These are phyloP conservation scores for Promerops cafer DNA, from an alignment of 2,113 vertebrate species.

Conservation along the genomic window DNA sequence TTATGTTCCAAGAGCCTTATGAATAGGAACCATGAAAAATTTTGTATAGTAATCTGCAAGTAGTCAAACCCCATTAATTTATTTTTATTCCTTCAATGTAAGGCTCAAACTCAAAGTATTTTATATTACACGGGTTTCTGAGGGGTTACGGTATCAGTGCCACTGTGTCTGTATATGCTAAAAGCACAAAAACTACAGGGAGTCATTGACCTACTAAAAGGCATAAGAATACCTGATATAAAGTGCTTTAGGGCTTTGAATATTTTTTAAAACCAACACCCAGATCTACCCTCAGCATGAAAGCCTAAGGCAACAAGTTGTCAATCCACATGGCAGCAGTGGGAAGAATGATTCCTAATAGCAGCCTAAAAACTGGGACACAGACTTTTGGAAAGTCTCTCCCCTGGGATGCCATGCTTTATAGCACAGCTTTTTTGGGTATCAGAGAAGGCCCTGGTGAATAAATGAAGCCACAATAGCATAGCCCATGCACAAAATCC, in stretches of 20 bases:
- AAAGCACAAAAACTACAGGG: neutral
- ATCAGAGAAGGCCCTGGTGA: neutral
- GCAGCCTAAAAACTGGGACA: neutral
- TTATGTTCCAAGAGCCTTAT: neutral
- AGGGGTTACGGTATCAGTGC: neutral
- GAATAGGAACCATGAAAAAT: neutral
- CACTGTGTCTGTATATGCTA: neutral
- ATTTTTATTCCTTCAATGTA: neutral
- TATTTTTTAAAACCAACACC: neutral
- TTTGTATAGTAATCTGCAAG: neutral
- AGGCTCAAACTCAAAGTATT: neutral
- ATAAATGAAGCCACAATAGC: neutral
- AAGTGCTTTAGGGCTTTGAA: neutral
- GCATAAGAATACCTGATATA: neutral
- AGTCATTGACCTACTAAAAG: neutral
- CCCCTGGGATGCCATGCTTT: neutral
- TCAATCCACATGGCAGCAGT: neutral
- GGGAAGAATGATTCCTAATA: neutral
- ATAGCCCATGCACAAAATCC: neutral
- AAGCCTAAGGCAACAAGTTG: neutral
- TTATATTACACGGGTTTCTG: neutral
- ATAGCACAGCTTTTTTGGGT: neutral
- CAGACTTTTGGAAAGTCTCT: neutral
- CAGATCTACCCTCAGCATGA: neutral
- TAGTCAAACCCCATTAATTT: neutral